Evolutionary conservation across 2,113 vertebrate species (phyloP).

Genomic region (Pseudopodoces humilis): DNA sequence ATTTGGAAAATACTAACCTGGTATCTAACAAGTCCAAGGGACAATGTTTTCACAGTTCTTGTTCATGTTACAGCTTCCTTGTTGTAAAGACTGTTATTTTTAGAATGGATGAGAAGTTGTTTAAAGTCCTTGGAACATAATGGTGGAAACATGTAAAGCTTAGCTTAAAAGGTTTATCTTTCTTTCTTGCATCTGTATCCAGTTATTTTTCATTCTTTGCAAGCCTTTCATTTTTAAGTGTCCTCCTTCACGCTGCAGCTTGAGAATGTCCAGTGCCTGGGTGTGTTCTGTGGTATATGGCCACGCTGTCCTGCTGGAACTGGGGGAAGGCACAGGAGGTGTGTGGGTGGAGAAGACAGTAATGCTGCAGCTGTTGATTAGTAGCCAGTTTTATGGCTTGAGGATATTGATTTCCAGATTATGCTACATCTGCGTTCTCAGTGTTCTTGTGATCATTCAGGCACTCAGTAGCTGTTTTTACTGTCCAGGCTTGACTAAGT

Average conservation of each 20-base stretch:
- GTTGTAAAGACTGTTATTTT: neutral
- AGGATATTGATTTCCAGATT: neutral
- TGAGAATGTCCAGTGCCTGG: neutral
- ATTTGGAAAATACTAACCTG: neutral
- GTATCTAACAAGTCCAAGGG: neutral
- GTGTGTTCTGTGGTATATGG: neutral
- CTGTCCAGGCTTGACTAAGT: neutral
- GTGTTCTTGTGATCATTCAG: neutral
- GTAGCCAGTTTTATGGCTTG: neutral
- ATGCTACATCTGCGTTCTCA: neutral
- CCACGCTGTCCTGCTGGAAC: rapidly evolving
- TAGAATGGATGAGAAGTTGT: neutral
- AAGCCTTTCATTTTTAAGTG: neutral
- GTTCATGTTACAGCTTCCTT: neutral
- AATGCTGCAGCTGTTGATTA: neutral
- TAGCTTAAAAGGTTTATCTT: neutral
- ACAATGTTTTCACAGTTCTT: neutral
- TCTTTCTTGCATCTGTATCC: neutral
- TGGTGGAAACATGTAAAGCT: neutral
- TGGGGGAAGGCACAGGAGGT: neutral
- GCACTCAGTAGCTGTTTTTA: neutral
- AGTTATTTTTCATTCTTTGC: neutral
- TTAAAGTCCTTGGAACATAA: neutral
- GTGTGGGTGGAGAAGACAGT: neutral
- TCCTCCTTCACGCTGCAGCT: neutral